Percentiles rank a stretch among this genome's conserved stretches.
Conservation (phyloP, 1,140 invertebrate species). For the Temnothorax longispinosus region DNA sequence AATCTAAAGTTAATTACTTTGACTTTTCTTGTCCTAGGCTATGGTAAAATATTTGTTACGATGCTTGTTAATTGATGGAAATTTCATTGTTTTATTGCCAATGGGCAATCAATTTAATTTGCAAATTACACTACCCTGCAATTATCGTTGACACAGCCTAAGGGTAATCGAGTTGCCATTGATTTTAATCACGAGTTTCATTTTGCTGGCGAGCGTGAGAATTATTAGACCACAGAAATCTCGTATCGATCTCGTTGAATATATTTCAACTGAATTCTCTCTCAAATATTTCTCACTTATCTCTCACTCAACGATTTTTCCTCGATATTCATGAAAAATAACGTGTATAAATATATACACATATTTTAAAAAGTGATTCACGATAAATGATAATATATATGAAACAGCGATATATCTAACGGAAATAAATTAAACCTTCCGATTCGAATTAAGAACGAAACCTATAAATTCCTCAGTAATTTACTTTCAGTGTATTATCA, state of each 20-base stretch:
- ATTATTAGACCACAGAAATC: constrained; percentile 27
- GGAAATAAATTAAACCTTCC: background rate
- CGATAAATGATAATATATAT: background rate
- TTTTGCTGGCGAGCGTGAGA: constrained; percentile 23
- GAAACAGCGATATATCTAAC: background rate
- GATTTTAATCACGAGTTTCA: constrained; percentile 52
- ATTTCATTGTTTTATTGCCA: constrained; percentile 15
- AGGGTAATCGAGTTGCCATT: constrained; percentile 25
- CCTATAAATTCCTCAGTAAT: background rate
- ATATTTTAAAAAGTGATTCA: background rate
- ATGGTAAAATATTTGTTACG: constrained; percentile 7
- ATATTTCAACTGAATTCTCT: constrained; percentile 35
- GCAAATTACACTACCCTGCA: constrained; percentile 24
- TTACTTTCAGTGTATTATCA: constrained; percentile 38
- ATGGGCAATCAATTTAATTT: constrained; percentile 46
- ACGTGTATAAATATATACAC: background rate
- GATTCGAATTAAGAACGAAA: background rate
- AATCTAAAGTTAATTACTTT: constrained; percentile 12
- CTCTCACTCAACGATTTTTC: constrained; percentile 7
- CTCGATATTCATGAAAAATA: constrained; percentile 21
- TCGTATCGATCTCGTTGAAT: constrained; percentile 25
- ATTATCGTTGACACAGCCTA: constrained; percentile 21
- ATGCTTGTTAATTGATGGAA: background rate
- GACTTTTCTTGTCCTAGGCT: background rate
- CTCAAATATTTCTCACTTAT: constrained; percentile 28